Evolutionary conservation across 2,797 vertebrate species (phyloP).

Genomic region (Hydrophis major): DNA sequence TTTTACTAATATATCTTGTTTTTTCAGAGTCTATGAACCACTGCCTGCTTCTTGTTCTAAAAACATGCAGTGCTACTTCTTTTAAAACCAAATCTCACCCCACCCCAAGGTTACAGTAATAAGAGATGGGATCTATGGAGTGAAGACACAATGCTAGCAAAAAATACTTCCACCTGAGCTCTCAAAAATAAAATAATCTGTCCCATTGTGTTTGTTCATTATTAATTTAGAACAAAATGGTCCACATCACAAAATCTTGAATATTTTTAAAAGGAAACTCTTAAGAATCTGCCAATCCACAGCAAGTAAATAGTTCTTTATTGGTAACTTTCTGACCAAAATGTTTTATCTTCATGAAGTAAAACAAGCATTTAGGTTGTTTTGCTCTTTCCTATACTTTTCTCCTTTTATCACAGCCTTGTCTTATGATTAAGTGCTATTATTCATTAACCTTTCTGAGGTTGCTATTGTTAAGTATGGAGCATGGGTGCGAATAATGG

Average conservation of each 20-base stretch:
- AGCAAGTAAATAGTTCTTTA: conserved; percentile 7
- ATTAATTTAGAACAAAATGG: conserved; percentile 40
- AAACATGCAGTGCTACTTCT: conserved; percentile 50
- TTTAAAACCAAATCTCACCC: conserved; percentile 56
- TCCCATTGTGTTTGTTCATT: conserved; percentile 39
- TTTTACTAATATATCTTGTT: conserved; percentile 55
- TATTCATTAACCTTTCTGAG: conserved; percentile 7
- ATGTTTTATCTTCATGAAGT: conserved; percentile 6
- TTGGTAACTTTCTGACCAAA: conserved; percentile 10
- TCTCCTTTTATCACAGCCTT: conserved; percentile 16
- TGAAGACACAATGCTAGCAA: conserved; percentile 47
- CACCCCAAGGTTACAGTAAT: conserved; percentile 29
- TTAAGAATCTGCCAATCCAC: conserved; percentile 1
- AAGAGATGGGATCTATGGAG: conserved; percentile 24
- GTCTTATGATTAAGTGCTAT: conserved; percentile 20
- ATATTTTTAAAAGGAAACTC: conserved; percentile 4
- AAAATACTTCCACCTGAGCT: conserved; percentile 50
- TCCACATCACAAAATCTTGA: conserved; percentile 15
- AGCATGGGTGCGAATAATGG: too few relatives aligned
- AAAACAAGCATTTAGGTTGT: conserved; percentile 8
- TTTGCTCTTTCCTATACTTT: conserved; percentile 16
- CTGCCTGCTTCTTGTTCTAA: conserved; percentile 41
- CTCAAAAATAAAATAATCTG: conserved; percentile 21
- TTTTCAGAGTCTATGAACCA: conserved; percentile 44
- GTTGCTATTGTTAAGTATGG: background rate